These are phyloP conservation scores for Dendrolimus houi DNA, from an alignment of 2,888 invertebrate species.

Conservation along the genomic window DNA sequence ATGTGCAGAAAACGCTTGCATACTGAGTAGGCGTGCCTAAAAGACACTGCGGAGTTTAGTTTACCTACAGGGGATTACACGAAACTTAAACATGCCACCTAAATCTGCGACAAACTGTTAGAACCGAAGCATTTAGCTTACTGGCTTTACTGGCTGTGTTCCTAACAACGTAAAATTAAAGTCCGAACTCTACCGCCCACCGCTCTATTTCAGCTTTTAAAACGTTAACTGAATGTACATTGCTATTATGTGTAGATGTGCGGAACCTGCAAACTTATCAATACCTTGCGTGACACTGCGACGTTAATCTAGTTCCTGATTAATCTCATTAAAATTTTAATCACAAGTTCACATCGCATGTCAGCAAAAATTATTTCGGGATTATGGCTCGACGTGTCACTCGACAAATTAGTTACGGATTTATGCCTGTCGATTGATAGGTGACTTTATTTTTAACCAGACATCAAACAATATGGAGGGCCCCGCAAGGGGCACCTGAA, in stretches of 20 bases:
- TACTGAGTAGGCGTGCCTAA: slow-evolving; percentile 74
- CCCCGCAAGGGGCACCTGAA: slow-evolving; percentile 52
- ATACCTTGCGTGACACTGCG: slow-evolving; percentile 9
- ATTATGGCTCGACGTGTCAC: slow-evolving; percentile 51
- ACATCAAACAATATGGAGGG: slow-evolving; percentile 72
- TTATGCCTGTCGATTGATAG: slow-evolving; percentile 65
- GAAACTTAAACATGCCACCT: slow-evolving; percentile 69
- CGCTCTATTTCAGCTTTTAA: slow-evolving; percentile 22
- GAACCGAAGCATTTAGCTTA: slow-evolving; percentile 43
- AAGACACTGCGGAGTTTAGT: slow-evolving; percentile 73
- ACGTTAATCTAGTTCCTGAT: slow-evolving; percentile 18
- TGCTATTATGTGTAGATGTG: not conserved
- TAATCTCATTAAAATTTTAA: slow-evolving; percentile 67
- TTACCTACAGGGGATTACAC: slow-evolving; percentile 68
- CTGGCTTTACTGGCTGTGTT: slow-evolving; percentile 37
- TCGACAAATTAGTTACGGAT: slow-evolving; percentile 71
- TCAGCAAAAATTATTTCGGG: slow-evolving; percentile 55
- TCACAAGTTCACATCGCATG: slow-evolving; percentile 43
- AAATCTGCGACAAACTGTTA: slow-evolving; percentile 59
- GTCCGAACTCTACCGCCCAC: slow-evolving; percentile 19
- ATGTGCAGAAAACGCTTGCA: slow-evolving; percentile 73
- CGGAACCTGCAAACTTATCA: not conserved
- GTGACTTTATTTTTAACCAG: slow-evolving; percentile 70
- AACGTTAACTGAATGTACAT: slow-evolving; percentile 2
- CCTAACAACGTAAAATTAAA: slow-evolving; percentile 32